These are phyloP conservation scores for Lucinisca nassula DNA, from an alignment of 2,888 invertebrate species.

Conservation along the genomic window DNA sequence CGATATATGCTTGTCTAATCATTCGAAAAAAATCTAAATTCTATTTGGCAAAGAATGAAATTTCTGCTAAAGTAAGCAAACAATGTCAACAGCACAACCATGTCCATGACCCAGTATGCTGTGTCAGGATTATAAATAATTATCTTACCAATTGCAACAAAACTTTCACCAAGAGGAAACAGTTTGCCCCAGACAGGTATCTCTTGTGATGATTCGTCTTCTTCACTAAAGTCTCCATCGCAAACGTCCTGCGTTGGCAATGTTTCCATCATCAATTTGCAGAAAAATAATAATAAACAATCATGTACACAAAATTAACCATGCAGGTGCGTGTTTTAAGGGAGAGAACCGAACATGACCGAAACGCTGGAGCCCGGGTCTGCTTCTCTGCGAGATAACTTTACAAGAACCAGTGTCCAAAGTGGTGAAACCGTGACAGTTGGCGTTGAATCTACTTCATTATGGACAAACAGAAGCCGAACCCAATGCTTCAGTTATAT, in stretches of 20 bases:
- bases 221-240: slow-evolving; percentile 81
- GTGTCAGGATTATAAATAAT: background rate
- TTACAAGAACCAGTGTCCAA: too few species aligned
- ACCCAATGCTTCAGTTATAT: too few species aligned
- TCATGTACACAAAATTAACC: slow-evolving; percentile 15
- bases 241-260: slow-evolving; percentile 83
- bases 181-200: slow-evolving; percentile 82
- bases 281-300: background rate
- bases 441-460: too few species aligned
- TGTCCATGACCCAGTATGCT: slow-evolving; percentile 14
- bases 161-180: slow-evolving; percentile 84
- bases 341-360: background rate
- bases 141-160: slow-evolving; percentile 80
- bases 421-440: too few species aligned
- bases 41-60: too few species aligned
- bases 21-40: too few species aligned
- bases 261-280: slow-evolving; percentile 76
- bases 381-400: too few species aligned
- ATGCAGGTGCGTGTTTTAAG: slow-evolving; percentile 8
- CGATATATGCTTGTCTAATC: too few species aligned
- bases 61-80: background rate
- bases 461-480: too few species aligned
- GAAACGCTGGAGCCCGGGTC: background rate
- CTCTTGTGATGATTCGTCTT: slow-evolving; percentile 69
- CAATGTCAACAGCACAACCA: too few species aligned